Base-by-base conservation (phyloP, 2,797 vertebrate genomes). In the Alca torda region DNA sequence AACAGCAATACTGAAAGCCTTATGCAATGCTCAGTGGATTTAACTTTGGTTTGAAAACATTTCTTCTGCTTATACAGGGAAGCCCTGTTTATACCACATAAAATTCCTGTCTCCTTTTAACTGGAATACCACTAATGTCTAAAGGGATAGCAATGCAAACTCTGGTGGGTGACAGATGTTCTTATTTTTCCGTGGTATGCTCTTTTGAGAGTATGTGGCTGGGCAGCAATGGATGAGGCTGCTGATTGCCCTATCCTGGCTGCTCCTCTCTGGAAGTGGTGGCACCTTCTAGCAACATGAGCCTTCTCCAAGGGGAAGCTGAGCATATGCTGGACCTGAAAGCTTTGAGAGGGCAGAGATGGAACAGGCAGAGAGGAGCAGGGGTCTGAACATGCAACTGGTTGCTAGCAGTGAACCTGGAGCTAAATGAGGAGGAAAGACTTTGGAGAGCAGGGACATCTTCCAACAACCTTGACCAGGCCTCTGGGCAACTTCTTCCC, bases 321-420 rank as follows among this genome's bases (percentile, higher is more conserved):
- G 39, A 54, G 4, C 21, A 35, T 65, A 51, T 31, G 5, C 11
- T 59, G 65, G 20, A 39, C 18, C 26, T 25, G 33, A 41, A 56
- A 77, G 8, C 8, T 69, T 59, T 63, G 30, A 46, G 30, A 83
- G 25, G 19, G 28, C 13, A 59, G 59, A 54, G 31, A 16, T 35
- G 23, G 41, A 91, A 9, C 9, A 83, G 41, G 18, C 11, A 65
- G 57, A 56, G 14, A 86, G 16, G 48, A 81, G 67, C 5, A 51
- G 6, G 3, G 4, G 3, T 28, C 17, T 39, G 65, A 60, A 43
- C 13, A 17, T 8, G 5, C 4, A 26, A 59, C 20, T 1, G 3
- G 18, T 6, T 2, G 6, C 39, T 26, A 19, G 11, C 11, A 39
- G 19, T 63, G 21, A 89, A 39, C 13, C 35, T 45, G 16, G 6